Evolutionary conservation across 2,797 vertebrate genomes (phyloP).

Genomic region (Cryptoprocta ferox): DNA sequence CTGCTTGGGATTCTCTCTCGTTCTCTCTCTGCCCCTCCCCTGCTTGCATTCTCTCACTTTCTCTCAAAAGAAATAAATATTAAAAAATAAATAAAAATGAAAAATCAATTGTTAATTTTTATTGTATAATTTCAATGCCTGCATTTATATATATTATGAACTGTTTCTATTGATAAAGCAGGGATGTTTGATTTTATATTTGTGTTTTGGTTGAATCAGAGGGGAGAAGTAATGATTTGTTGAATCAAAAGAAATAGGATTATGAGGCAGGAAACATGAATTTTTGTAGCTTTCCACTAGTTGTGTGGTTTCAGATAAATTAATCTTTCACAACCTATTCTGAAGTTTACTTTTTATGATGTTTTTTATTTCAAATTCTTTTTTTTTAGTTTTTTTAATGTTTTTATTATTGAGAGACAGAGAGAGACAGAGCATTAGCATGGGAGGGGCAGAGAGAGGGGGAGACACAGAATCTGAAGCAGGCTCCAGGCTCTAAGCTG

Average conservation of each 20-base stretch:
- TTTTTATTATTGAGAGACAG: too few species aligned
- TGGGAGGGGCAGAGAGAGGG: too few species aligned
- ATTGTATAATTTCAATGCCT: constrained; percentile 32
- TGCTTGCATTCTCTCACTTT: too few species aligned
- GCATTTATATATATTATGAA: background rate
- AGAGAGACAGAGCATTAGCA: too few species aligned
- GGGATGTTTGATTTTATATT: background rate
- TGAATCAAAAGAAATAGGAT: background rate
- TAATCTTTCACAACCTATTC: background rate
- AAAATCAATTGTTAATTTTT: background rate
- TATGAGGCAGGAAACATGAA: background rate
- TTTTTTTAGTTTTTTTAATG: too few species aligned
- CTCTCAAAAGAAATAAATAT: too few species aligned
- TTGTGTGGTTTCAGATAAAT: background rate
- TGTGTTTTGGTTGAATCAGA: background rate
- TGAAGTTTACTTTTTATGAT: background rate
- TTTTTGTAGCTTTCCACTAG: background rate
- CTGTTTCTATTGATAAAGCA: background rate
- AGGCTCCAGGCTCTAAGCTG: too few species aligned
- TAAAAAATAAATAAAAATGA: too few species aligned
- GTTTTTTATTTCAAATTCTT: background rate
- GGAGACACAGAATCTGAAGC: too few species aligned
- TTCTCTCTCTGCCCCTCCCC: too few species aligned
- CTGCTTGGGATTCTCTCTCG: too few species aligned
- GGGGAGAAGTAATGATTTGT: background rate